Conservation (phyloP, 1,140 invertebrate genomes). For the Dendroctonus valens region DNA sequence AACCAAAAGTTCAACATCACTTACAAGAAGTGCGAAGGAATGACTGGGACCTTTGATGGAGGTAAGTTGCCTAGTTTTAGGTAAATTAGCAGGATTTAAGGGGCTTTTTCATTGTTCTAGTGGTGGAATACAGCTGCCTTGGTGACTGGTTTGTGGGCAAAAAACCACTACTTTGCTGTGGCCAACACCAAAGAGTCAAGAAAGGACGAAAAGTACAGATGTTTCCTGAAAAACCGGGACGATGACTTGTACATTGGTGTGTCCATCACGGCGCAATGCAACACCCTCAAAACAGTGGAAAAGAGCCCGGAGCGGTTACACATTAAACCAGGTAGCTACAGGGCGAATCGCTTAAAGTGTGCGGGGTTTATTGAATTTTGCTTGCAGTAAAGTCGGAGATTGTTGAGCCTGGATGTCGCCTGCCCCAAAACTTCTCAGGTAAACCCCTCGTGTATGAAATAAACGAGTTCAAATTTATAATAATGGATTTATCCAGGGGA, state of each 20-base stretch:
- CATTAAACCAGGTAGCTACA: conserved; percentile 63
- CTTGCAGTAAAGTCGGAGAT: conserved; percentile 73
- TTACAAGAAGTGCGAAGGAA: conserved; percentile 83
- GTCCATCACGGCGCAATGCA: conserved; percentile 91
- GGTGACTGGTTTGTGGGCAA: conserved; percentile 95
- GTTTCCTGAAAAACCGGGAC: conserved; percentile 91
- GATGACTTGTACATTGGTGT: conserved; percentile 88
- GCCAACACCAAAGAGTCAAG: conserved; percentile 92
- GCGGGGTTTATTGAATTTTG: conserved; percentile 1
- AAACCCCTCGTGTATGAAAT: background rate
- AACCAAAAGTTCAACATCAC: conserved; percentile 97
- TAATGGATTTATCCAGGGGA: conserved; percentile 57
- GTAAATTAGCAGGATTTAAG: background rate
- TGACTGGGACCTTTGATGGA: conserved; percentile 84
- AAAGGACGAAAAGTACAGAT: conserved; percentile 90
- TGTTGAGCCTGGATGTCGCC: conserved; percentile 84
- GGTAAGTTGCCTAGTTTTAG: conserved; percentile 53
- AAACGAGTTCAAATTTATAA: background rate
- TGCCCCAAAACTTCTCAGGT: conserved; percentile 85
- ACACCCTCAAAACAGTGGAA: conserved; percentile 87
- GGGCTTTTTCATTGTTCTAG: conserved; percentile 50
- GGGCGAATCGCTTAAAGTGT: background rate
- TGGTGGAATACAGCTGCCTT: conserved; percentile 89
- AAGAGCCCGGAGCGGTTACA: conserved; percentile 87
- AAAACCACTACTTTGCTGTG: conserved; percentile 92